Percentiles rank a stretch among this genome's conserved stretches.
phyloP scores from a whole-genome alignment of 2,113 vertebrate species.

The Barnardius zonarius region DNA sequence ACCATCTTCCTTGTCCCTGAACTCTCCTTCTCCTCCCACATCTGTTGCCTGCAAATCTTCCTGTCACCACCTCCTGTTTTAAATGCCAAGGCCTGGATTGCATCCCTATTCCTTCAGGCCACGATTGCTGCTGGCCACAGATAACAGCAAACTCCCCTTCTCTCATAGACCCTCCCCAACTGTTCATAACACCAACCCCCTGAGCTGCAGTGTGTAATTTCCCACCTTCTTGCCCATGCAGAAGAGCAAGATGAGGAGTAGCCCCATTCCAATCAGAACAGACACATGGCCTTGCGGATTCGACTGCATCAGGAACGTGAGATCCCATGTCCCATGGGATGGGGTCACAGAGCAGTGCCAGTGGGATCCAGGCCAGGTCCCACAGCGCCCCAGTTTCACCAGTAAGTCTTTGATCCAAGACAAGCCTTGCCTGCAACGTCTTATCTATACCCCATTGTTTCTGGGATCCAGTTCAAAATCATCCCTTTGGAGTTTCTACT shows the following conservation, averaged over 20 bases:
- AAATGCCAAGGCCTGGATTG: constrained; percentile 5
- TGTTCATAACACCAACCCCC: not conserved
- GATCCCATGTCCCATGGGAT: not conserved
- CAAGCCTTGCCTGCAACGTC: not conserved
- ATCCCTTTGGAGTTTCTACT: not conserved
- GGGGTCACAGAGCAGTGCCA: not conserved
- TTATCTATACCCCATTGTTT: not conserved
- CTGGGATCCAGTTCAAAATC: not conserved
- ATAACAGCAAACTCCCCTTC: not conserved
- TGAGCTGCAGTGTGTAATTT: not conserved
- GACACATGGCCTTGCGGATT: rapidly evolving
- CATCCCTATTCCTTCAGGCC: not conserved
- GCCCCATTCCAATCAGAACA: rapidly evolving
- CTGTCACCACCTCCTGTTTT: constrained; percentile 41
- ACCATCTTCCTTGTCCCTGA: constrained; percentile 26
- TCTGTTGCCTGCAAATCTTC: constrained; percentile 60
- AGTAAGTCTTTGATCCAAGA: not conserved
- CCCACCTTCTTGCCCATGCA: not conserved
- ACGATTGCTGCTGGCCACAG: not conserved
- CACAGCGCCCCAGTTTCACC: not conserved
- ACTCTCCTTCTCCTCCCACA: constrained; percentile 54
- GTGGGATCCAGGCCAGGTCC: not conserved
- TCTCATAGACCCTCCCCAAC: not conserved
- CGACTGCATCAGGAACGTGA: not conserved
- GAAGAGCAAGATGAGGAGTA: not conserved